A percentile compares a stretch with the other conserved stretches of the same genome.
Evolutionary conservation across 2,113 vertebrate species (phyloP).

Genomic region (Nerophis lumbriciformis): DNA sequence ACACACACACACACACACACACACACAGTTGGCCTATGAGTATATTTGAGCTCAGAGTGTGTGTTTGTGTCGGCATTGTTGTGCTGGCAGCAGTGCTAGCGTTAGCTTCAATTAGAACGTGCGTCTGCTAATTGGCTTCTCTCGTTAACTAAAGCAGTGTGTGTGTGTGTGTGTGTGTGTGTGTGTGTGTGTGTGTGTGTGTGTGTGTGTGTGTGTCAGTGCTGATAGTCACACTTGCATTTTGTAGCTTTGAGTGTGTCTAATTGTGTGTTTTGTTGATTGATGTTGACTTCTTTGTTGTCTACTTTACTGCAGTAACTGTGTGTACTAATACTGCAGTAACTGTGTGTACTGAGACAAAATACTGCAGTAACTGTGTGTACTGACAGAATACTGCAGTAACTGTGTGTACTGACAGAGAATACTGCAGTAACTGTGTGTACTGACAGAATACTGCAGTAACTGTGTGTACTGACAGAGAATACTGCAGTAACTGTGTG

Average conservation of each 20-base stretch:
- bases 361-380: background rate
- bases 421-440: background rate
- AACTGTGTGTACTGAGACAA: slow-evolving; percentile 14
- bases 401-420: slow-evolving; percentile 12
- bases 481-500: background rate
- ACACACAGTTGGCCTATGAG: slow-evolving; percentile 25
- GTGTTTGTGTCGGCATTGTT: slow-evolving; percentile 59
- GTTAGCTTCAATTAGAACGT: slow-evolving; percentile 63
- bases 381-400: no score
- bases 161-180: slow-evolving; percentile 24
- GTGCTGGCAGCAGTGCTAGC: slow-evolving; percentile 54
- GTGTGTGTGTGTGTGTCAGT: slow-evolving; percentile 18
- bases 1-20: slow-evolving; percentile 13
- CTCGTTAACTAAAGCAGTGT: slow-evolving; percentile 54
- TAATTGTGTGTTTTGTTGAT: slow-evolving; percentile 27
- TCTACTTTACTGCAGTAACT: background rate
- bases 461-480: no score
- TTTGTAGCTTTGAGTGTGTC: slow-evolving; percentile 48
- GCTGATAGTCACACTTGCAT: slow-evolving; percentile 58
- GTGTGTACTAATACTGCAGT: no score
- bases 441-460: no score
- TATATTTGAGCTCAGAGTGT: slow-evolving; percentile 35
- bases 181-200: slow-evolving; percentile 17
- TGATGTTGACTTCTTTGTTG: background rate
- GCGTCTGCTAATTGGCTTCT: slow-evolving; percentile 53